Conservation (phyloP, 2,888 invertebrate species). For the Apotomis betuletana region DNA sequence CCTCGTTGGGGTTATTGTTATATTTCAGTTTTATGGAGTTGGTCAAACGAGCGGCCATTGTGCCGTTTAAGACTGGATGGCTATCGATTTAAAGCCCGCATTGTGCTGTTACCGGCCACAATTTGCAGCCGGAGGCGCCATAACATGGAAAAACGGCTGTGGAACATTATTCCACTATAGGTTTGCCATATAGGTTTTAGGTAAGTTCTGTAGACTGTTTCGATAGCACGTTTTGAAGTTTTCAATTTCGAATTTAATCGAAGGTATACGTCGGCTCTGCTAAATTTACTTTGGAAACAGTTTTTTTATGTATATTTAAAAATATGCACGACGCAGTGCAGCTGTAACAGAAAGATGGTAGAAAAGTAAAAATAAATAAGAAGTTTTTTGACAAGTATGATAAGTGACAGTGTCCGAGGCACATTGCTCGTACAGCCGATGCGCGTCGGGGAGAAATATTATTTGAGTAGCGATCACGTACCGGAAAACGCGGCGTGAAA, state of each 20-base stretch:
- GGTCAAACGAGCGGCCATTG: slow-evolving; percentile 72
- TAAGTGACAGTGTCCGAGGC: too few relatives aligned
- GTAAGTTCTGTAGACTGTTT: not conserved
- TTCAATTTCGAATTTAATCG: not conserved
- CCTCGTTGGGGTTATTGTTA: slow-evolving; percentile 61
- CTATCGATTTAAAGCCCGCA: slow-evolving; percentile 43
- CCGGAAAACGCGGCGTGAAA: too few relatives aligned
- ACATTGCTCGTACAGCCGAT: too few relatives aligned
- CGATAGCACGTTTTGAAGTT: slow-evolving; percentile 1
- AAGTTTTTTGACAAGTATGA: too few relatives aligned
- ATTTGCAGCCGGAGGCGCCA: slow-evolving; percentile 57
- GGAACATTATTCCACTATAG: slow-evolving; percentile 65
- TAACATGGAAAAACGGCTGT: slow-evolving; percentile 63
- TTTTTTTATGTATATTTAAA: too few relatives aligned
- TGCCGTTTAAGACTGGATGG: slow-evolving; percentile 50
- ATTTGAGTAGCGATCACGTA: too few relatives aligned
- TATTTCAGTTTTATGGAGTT: slow-evolving; percentile 70
- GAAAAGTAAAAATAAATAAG: too few relatives aligned
- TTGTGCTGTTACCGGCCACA: slow-evolving; percentile 39
- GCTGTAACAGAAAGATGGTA: too few relatives aligned
- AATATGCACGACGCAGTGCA: too few relatives aligned
- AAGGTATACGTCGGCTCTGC: too few relatives aligned
- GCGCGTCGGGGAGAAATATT: too few relatives aligned
- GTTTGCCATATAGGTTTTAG: not conserved
- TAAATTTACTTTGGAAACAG: too few relatives aligned